These are phyloP conservation scores for Catostomus latipinnis DNA, from an alignment of 2,797 vertebrate species.

Conservation along the genomic window DNA sequence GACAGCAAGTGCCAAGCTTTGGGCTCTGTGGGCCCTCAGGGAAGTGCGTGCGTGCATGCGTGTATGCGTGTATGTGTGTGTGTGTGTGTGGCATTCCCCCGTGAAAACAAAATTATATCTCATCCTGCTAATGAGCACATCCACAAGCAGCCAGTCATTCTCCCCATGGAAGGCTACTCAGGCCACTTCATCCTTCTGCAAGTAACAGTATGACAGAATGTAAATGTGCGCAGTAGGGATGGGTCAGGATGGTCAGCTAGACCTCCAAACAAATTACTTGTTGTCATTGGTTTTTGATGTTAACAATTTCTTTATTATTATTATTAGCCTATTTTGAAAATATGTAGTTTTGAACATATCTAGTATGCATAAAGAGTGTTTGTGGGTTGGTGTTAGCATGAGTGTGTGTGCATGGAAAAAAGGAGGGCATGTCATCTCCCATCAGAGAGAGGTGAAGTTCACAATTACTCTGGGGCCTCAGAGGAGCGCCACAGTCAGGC, in stretches of 20 bases:
- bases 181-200: conserved; percentile 24
- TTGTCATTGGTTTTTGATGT: no score
- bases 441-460: conserved; percentile 66
- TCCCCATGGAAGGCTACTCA: conserved; percentile 12
- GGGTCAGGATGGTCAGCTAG: no score
- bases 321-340: no score
- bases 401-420: conserved; percentile 49
- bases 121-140: conserved; percentile 49
- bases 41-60: background rate
- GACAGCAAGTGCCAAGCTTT: conserved; percentile 52
- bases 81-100: conserved; percentile 52
- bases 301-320: no score
- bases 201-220: conserved; percentile 16
- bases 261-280: no score
- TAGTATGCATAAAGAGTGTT: background rate
- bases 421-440: conserved; percentile 71
- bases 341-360: no score
- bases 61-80: conserved; percentile 7
- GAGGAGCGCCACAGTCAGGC: conserved; percentile 64
- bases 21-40: conserved; percentile 52
- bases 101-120: conserved; percentile 54
- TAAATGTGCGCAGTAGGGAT: background rate
- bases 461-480: conserved; percentile 68
- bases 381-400: conserved; percentile 14
- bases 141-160: conserved; percentile 34